phyloP scores from a whole-genome alignment of 2,888 invertebrate species.

The Drosophila kuntzei region DNA sequence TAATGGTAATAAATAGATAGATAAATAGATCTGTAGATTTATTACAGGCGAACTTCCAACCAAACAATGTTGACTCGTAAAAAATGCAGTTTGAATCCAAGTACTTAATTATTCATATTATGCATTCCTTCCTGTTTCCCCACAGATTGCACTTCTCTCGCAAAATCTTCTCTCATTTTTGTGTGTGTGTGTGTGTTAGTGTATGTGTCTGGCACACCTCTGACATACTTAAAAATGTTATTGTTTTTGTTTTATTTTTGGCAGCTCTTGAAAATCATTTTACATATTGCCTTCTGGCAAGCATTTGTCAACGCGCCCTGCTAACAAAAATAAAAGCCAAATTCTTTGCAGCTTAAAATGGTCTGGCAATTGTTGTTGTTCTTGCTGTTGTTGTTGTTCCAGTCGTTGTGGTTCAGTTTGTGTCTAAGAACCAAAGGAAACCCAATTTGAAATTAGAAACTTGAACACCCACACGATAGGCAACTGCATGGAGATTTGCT shows the following conservation, averaged over 20 bases:
- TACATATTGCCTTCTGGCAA: conserved; percentile 50
- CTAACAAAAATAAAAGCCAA: conserved; percentile 18
- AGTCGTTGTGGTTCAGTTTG: conserved; percentile 3
- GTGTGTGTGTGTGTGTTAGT: conserved; percentile 4
- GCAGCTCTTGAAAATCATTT: conserved; percentile 53
- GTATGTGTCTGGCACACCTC: conserved; percentile 12
- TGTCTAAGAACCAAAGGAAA: conserved; percentile 31
- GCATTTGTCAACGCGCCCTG: conserved; percentile 63
- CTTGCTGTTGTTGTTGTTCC: conserved; percentile 6
- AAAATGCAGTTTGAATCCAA: neutral
- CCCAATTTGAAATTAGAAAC: conserved; percentile 19
- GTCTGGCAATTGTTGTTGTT: conserved; percentile 8
- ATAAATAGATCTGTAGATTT: too few species aligned
- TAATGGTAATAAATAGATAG: too few species aligned
- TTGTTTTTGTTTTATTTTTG: conserved; percentile 9
- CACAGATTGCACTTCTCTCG: neutral
- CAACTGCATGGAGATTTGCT: conserved; percentile 43
- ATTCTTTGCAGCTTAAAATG: conserved; percentile 24
- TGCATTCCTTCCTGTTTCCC: neutral
- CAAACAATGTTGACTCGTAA: neutral
- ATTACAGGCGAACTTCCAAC: neutral
- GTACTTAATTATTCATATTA: neutral
- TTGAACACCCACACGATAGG: conserved; percentile 56
- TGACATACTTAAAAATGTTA: conserved; percentile 11
- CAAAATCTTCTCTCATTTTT: neutral